Conservation (phyloP, 2,113 vertebrate genomes). For the Ancistrus triradiatus region DNA sequence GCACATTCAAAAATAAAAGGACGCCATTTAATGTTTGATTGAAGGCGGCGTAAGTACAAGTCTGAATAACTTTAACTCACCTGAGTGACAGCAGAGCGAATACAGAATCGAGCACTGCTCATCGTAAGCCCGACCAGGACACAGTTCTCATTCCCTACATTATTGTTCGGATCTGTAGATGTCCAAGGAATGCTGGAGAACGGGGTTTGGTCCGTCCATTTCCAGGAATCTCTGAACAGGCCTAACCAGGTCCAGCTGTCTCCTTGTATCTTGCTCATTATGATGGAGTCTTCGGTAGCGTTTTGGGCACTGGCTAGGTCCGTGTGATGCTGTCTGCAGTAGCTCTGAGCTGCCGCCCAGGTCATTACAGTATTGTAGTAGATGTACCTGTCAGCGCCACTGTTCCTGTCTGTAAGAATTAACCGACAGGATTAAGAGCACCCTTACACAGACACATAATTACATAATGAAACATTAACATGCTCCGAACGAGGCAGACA, state of each 20-base stretch:
- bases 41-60: not conserved
- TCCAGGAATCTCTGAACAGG: constrained; percentile 17
- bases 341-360: too few relatives aligned
- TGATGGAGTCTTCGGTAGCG: too few relatives aligned
- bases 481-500: too few relatives aligned
- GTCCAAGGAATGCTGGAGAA: not conserved
- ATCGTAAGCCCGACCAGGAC: not conserved
- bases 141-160: not conserved
- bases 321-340: too few relatives aligned
- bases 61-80: not conserved
- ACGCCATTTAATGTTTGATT: not conserved
- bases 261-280: too few relatives aligned
- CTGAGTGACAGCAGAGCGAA: constrained; percentile 9
- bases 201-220: constrained; percentile 23
- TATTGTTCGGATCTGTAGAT: not conserved
- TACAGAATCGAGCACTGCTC: not conserved
- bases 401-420: too few relatives aligned
- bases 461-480: too few relatives aligned
- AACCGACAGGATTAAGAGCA: too few relatives aligned
- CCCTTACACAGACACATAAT: too few relatives aligned
- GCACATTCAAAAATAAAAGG: not conserved
- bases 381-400: too few relatives aligned
- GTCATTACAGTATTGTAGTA: too few relatives aligned
- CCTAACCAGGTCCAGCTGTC: constrained; percentile 32
- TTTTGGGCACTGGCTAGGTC: too few relatives aligned